phyloP scores from a whole-genome alignment of 2,888 invertebrate genomes.

The Agrochola litura region DNA sequence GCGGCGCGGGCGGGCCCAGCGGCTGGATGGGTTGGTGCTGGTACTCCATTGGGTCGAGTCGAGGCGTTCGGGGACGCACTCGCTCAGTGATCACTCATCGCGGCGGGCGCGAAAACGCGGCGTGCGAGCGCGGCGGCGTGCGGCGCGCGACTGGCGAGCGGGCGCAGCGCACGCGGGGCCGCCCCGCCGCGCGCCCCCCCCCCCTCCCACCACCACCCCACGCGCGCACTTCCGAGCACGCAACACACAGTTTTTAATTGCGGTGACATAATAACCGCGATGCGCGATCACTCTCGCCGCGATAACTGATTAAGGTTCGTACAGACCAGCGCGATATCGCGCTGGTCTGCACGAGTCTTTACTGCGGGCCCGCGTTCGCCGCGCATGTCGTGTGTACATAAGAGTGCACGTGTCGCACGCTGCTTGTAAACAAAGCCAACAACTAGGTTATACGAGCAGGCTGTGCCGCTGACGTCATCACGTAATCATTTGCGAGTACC shows the following conservation, averaged over 20 bases:
- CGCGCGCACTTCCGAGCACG: conserved; percentile 66
- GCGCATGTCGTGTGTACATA: conserved; percentile 69
- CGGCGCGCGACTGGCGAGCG: conserved; percentile 78
- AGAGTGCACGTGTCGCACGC: conserved; percentile 78
- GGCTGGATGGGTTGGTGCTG: conserved; percentile 89
- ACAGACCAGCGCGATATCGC: no score
- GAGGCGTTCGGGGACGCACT: conserved; percentile 78
- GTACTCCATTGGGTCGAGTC: conserved; percentile 86
- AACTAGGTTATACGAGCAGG: conserved; percentile 68
- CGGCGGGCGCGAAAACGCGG: conserved; percentile 78
- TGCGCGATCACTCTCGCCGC: conserved; percentile 80
- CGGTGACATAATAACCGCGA: conserved; percentile 79
- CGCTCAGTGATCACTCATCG: conserved; percentile 86
- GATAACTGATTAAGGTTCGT: conserved; percentile 72
- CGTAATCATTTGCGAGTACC: conserved; percentile 54
- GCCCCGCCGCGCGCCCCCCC: conserved; percentile 63
- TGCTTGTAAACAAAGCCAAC: conserved; percentile 80
- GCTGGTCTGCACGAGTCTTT: background rate
- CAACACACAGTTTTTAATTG: conserved; percentile 79
- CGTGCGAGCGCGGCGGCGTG: conserved; percentile 78
- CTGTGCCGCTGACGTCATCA: conserved; percentile 55
- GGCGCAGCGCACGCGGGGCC: conserved; percentile 68
- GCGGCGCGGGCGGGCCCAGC: conserved; percentile 92
- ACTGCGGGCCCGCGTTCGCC: conserved; percentile 64
- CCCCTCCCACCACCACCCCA: conserved; percentile 47